A percentile compares a stretch with the other conserved stretches of the same genome.
Evolutionary conservation across 2,888 invertebrate species (phyloP).

Genomic region (Bedellia somnulentella): DNA sequence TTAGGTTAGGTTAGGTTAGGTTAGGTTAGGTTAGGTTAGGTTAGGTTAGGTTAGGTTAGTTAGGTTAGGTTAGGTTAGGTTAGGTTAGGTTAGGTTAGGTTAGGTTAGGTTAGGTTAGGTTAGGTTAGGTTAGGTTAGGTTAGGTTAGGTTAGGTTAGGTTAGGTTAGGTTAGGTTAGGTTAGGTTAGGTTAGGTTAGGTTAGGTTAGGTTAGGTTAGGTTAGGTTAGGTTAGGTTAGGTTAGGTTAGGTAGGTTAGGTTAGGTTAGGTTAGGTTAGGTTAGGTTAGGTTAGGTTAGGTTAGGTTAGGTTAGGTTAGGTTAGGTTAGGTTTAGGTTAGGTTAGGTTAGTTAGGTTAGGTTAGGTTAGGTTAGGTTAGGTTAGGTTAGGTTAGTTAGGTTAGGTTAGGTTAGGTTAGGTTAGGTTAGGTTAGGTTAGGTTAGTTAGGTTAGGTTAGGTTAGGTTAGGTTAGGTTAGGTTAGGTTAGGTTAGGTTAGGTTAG

Average conservation of each 20-base stretch:
- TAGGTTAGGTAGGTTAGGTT: slow-evolving; percentile 11
- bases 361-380: slow-evolving; percentile 9
- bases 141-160: slow-evolving; percentile 6
- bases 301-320: slow-evolving; percentile 10
- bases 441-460: slow-evolving; percentile 7
- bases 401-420: slow-evolving; percentile 4
- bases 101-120: slow-evolving; percentile 7
- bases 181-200: slow-evolving; percentile 13
- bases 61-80: slow-evolving; percentile 7
- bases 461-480: slow-evolving; percentile 4
- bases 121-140: slow-evolving; percentile 7
- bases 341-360: slow-evolving; percentile 8
- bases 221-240: slow-evolving; percentile 12
- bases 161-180: slow-evolving; percentile 12
- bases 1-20: slow-evolving; percentile 4
- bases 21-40: slow-evolving; percentile 4
- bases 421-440: slow-evolving; percentile 7
- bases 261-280: slow-evolving; percentile 13
- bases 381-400: slow-evolving; percentile 4
- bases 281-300: slow-evolving; percentile 10
- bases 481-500: slow-evolving; percentile 4
- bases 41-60: slow-evolving; percentile 6
- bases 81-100: slow-evolving; percentile 7
- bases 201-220: slow-evolving; percentile 13
- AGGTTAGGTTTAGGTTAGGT: slow-evolving; percentile 10